phyloP scores from a whole-genome alignment of 2,113 vertebrate genomes.

The Catharus fuscescens region DNA sequence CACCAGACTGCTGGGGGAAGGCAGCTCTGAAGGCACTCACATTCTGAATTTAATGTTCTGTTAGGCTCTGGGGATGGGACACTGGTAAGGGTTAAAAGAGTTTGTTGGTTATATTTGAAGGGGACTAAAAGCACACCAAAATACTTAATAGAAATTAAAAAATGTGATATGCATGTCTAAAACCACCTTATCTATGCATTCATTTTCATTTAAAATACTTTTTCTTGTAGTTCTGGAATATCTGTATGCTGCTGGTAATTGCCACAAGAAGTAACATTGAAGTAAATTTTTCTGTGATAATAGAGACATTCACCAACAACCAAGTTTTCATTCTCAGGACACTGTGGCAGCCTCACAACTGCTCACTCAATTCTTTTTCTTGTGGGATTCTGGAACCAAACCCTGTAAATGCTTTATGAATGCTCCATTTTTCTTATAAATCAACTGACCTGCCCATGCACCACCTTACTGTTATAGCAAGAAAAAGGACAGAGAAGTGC shows the following conservation, averaged over 20 bases:
- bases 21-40: background rate
- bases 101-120: background rate
- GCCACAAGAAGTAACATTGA: background rate
- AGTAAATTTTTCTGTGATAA: background rate
- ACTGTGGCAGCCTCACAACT: background rate
- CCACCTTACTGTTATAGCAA: background rate
- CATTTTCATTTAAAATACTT: background rate
- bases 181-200: rapidly evolving
- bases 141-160: background rate
- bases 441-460: background rate
- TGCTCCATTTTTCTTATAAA: background rate
- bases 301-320: background rate
- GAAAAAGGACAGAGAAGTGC: background rate
- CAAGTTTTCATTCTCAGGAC: background rate
- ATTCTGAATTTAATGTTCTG: background rate
- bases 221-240: background rate
- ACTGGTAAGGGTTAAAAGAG: rapidly evolving
- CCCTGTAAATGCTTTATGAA: background rate
- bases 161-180: rapidly evolving
- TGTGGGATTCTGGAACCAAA: background rate
- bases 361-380: background rate
- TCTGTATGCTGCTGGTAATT: background rate
- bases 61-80: background rate
- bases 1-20: background rate
- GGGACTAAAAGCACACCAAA: background rate